Base-by-base conservation (phyloP, 2,113 vertebrate species). In the Lampris megalopsis region DNA sequence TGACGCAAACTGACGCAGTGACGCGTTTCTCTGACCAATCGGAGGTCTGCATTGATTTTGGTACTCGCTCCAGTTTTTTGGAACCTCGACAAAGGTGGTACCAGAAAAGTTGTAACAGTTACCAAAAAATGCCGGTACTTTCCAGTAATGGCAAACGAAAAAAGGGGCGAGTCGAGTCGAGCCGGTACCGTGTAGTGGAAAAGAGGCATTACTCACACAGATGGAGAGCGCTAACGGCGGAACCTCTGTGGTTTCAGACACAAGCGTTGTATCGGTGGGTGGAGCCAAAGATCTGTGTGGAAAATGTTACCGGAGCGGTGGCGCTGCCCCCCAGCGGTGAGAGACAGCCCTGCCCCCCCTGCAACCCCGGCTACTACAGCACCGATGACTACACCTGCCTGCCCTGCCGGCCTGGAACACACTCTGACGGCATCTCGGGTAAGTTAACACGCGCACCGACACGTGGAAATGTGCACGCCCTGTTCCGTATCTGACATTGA, bases 301-400 rank as follows among this genome's bases (percentile, higher is more conserved):
- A 97, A 43, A 96, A 97, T 74, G 67, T 95, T n/a, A 86, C 93
- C 0, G 86, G 91, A 41, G 96, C 97, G 0, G 73, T 95, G 77
- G 87, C 89, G 57, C 93, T 99, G 42, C 98, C 97, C 58, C 93
- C 95, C 68, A 96, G 96, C 57, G 97, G 96, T 37, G 94, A 95
- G 79, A 96, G 94, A 68, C 93, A 97, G 87, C 92, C 95, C 37
- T 99, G 98, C 73, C 97, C 98, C 0, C 98, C 98, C 43, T 99
- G 98, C 84, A 99, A 99, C 89, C 97, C 97, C 1, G 98, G 98
- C 61, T 99, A 96, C 93, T 96, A 96, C 93, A 98, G 95, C 92
- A 97, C 96, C 0, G 96, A 95, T 24, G 96, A 96, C 5, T 97
- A 96, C 66, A 95, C 94, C 80, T 99, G 98, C 77, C 86, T 93